Evolutionary conservation across 2,888 invertebrate genomes (phyloP), one percentile per base, ranked within the genome.

Genomic region (Pyrocoelia pectoralis): DNA sequence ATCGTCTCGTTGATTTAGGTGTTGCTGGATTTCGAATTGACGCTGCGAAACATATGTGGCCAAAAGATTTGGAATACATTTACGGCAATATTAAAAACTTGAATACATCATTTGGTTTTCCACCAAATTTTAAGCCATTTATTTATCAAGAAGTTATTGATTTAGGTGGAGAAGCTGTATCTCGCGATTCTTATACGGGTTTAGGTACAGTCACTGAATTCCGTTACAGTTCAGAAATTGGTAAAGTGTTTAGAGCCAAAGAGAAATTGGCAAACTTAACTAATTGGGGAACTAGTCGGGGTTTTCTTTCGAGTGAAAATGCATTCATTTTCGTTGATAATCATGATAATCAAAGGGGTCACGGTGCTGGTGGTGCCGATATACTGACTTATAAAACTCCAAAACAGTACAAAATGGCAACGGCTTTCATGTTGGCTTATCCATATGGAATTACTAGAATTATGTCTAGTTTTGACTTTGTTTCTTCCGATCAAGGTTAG

Each of bases 351-450:
- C 80, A 80, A 65, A 85, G 96, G 73, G 91, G 89, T 4, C 88
- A 89, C 68, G 89, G 89, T 50, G 88, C 86, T 43, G 84, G 83
- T 2, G 86, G 85, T 51, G 84, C 82, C 3, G 75, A 80, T 53
- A 86, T 92, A 48, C 82, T 93, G 2, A 92, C 89, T 1, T 88
- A 92, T 79, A 92, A 91, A 74, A 78, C 82, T 1, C 40, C 89
- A 0, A 88, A 83, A 71, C 82, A 83, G 40, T 93, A 93, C 80
- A 93, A 81, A 68, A 86, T 86, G 84, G 96, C 95, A 0, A 89
- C 88, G 1, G 93, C 93, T 0, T 96, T 95, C 80, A 93, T 92
- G 87, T 83, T 97, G 80, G 94, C 95, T 0, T 91, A 92, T 85
- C 89, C 93, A 0, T 94, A 93, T 69, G 93, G 93, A 1, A 83